Conservation (phyloP, 2,888 invertebrate species). For the Dryomyza anilis region DNA sequence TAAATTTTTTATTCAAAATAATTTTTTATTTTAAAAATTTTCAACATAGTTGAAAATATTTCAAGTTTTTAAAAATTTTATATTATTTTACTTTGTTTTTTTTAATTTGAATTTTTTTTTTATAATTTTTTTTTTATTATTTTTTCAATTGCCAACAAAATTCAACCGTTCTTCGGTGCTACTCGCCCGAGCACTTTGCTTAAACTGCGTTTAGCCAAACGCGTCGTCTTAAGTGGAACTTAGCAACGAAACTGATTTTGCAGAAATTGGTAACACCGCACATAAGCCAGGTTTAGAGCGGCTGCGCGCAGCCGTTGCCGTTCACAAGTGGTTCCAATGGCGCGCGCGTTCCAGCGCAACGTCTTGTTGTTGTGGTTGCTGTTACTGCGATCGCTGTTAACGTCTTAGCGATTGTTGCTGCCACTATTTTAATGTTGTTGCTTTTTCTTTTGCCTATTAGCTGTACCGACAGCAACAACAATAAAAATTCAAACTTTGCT, state of each 20-base stretch:
- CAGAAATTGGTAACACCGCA: constrained; percentile 14
- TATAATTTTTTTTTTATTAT: neutral
- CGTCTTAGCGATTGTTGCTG: too few species aligned
- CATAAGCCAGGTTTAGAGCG: constrained; percentile 17
- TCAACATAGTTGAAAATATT: neutral
- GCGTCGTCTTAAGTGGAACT: constrained; percentile 46
- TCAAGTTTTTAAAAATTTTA: neutral
- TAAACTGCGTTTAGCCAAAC: constrained; percentile 48
- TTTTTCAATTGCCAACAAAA: constrained; percentile 36
- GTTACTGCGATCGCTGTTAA: neutral
- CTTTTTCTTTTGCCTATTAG: too few species aligned
- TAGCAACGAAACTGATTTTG: constrained; percentile 31
- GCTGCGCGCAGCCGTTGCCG: too few species aligned
- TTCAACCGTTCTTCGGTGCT: constrained; percentile 42
- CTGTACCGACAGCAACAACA: neutral
- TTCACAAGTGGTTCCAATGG: constrained; percentile 15
- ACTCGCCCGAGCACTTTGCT: constrained; percentile 55
- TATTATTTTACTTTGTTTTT: neutral
- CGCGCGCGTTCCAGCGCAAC: neutral
- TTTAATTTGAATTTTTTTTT: neutral
- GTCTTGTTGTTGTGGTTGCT: neutral
- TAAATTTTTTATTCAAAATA: neutral
- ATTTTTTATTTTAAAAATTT: neutral
- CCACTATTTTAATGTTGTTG: too few species aligned
- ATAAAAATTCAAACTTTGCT: neutral